Percentiles rank a stretch among this genome's conserved stretches.
phyloP scores from a whole-genome alignment of 2,797 vertebrate species.

The Nyctalus aviator region DNA sequence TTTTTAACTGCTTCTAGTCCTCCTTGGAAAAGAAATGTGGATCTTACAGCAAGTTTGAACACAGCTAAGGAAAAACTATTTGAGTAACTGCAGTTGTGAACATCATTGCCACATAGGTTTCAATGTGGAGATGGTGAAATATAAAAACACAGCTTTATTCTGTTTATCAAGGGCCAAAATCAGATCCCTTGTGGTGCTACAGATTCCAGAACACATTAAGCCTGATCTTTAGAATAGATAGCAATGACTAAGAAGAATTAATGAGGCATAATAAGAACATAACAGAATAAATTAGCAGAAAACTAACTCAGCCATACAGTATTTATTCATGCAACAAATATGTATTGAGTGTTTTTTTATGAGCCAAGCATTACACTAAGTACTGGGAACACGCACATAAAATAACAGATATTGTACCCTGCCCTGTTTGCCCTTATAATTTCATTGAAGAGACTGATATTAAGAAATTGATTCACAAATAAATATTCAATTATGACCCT shows the following conservation, averaged over 20 bases:
- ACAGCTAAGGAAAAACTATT: background rate
- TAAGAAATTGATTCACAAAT: background rate
- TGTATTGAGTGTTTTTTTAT: constrained; percentile 48
- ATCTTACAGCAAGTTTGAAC: background rate
- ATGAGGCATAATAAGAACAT: constrained; percentile 58
- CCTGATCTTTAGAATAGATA: constrained; percentile 57
- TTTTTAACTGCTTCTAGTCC: background rate
- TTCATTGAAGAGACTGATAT: background rate
- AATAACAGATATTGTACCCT: background rate
- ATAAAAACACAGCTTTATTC: constrained; percentile 20
- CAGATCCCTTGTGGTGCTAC: background rate
- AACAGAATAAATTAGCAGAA: constrained; percentile 76
- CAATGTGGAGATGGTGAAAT: background rate
- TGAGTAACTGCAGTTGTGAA: background rate
- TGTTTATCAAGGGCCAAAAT: constrained; percentile 43
- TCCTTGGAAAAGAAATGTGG: background rate
- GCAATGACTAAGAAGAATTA: constrained; percentile 61
- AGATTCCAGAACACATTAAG: constrained; percentile 40
- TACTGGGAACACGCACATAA: background rate
- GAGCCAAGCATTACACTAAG: constrained; percentile 21
- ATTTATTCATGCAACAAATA: constrained; percentile 61
- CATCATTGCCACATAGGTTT: background rate
- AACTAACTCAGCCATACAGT: constrained; percentile 53
- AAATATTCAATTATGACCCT: background rate
- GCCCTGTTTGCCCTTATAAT: background rate